A percentile compares a stretch with the other conserved stretches of the same genome.
Conservation (phyloP, 2,797 vertebrate genomes). For the Pseudomugil gertrudae region DNA sequence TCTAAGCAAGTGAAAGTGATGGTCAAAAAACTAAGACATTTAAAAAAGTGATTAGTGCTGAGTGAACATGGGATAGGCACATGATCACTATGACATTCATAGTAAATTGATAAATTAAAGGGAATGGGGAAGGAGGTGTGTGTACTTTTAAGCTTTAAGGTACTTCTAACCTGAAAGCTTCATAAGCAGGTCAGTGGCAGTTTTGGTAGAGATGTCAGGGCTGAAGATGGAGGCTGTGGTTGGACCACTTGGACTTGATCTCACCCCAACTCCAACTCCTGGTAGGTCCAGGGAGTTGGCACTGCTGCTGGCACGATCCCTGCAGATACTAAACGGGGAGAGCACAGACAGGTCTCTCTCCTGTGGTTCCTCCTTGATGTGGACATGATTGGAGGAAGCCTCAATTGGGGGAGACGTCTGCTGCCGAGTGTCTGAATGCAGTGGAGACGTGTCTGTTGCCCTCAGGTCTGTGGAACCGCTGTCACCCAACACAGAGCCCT, state of each 20-base stretch:
- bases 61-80: too few relatives aligned
- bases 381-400: conserved; percentile 84
- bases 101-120: background rate
- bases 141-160: too few relatives aligned
- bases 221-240: conserved; percentile 92
- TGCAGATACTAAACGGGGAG: conserved; percentile 86
- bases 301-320: conserved; percentile 87
- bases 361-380: conserved; percentile 96
- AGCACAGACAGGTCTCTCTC: conserved; percentile 87
- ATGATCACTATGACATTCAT: too few relatives aligned
- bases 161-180: conserved; percentile 92
- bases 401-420: conserved; percentile 82
- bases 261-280: conserved; percentile 67
- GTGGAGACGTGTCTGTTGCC: conserved; percentile 82
- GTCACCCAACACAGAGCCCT: conserved; percentile 89
- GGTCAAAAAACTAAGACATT: too few relatives aligned
- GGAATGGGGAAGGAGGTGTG: too few relatives aligned
- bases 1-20: too few relatives aligned
- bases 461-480: conserved; percentile 80
- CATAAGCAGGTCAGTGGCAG: conserved; percentile 98
- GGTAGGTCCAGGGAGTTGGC: conserved; percentile 79
- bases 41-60: too few relatives aligned
- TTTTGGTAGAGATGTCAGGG: conserved; percentile 97
- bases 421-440: conserved; percentile 70
- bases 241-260: conserved; percentile 78